Evolutionary conservation across 2,888 invertebrate genomes (phyloP).

Genomic region (Opisthograptis luteolata): DNA sequence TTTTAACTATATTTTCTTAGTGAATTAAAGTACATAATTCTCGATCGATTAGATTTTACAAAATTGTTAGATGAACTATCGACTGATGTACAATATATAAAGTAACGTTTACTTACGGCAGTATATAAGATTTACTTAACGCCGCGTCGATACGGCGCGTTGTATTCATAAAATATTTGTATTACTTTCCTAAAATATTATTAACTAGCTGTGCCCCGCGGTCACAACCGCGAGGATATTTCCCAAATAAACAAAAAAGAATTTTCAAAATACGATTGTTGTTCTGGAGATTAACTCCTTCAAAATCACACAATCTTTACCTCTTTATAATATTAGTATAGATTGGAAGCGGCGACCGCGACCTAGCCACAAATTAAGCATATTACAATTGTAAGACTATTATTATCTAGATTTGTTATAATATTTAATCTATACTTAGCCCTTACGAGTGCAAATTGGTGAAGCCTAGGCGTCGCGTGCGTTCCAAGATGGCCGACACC

Average conservation of each 20-base stretch:
- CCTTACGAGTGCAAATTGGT: conserved; percentile 57
- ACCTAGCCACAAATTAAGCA: conserved; percentile 73
- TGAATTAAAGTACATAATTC: conserved; percentile 81
- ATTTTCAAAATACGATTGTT: too few species aligned
- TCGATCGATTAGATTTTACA: conserved; percentile 80
- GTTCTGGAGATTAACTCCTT: too few species aligned
- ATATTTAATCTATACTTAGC: conserved; percentile 75
- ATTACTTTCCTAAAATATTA: conserved; percentile 81
- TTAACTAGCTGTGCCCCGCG: too few species aligned
- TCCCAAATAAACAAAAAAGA: too few species aligned
- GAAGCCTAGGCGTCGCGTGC: conserved; percentile 42
- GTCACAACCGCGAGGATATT: too few species aligned
- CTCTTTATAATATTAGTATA: too few species aligned
- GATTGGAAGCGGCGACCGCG: conserved; percentile 75
- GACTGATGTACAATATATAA: conserved; percentile 84
- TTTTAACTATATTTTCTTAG: conserved; percentile 79
- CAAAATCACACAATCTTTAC: too few species aligned
- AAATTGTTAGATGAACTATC: conserved; percentile 82
- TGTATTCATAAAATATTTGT: conserved; percentile 75
- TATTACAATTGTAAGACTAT: conserved; percentile 82
- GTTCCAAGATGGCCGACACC: conserved; percentile 32
- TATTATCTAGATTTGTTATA: conserved; percentile 82
- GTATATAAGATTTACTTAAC: conserved; percentile 79
- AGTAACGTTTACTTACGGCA: conserved; percentile 81
- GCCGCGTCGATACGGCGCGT: conserved; percentile 61